Evolutionary conservation across 2,113 vertebrate genomes (phyloP), one percentile per base, ranked within the genome.

Genomic region (Seriola aureovittata): DNA sequence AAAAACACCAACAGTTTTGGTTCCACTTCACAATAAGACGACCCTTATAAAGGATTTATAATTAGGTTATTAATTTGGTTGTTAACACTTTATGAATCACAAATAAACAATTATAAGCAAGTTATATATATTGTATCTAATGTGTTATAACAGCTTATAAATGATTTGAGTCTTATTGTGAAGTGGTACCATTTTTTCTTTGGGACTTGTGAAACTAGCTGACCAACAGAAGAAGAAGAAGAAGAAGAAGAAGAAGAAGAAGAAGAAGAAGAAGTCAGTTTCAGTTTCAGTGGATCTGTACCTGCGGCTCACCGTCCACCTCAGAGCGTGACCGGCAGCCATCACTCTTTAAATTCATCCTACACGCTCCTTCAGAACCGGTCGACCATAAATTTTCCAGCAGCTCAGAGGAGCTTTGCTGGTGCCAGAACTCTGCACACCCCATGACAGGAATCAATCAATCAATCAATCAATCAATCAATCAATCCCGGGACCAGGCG

Each of bases 401-500:
- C 71, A 40, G 81, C 87, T 79, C 85, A 16, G 68, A 73, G 62
- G 78, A 48, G 65, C 71, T 86, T 76, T 59, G 68, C 60, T 65
- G 42, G 40, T 32, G 74, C 29, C 21, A 82, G 79, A 70, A 63
- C 36, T 38, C 50, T 69, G 25, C 75, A 21, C 52, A 38, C 38
- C 52, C 71, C 36, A 3, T 78, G 79, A 87, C 85, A 84, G 78
- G 66, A 91, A 82, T 86, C 88, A 88, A 82, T 92, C 88, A 68
- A 75, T 88, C 76, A n/a, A n/a, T n/a, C n/a, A n/a, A n/a, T n/a
- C 23, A 83, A 69, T 82, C 81, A 54, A 67, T 75, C 84, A 73
- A 38, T 70, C 48, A 17, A 19, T 21, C 48, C 77, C n/a, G 12
- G 9, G 14, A 57, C 32, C 40, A 0, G 50, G 64, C 77, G 9